Evolutionary conservation across 2,113 vertebrate genomes (phyloP), one percentile per base, ranked within the genome.

Genomic region (Daphoenositta chrysoptera): DNA sequence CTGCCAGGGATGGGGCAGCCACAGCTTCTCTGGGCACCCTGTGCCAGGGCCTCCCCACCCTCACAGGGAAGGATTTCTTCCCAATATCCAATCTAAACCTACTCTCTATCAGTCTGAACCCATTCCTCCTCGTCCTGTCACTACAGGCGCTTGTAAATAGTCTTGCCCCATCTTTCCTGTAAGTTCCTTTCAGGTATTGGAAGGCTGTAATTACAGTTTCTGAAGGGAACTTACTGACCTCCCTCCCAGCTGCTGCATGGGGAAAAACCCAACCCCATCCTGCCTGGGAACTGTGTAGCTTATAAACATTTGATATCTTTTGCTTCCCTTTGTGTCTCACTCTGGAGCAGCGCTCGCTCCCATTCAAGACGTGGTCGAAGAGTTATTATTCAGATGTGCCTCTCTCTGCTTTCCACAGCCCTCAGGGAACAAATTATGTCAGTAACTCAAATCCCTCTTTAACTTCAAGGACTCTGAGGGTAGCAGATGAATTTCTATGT

Each of bases 361-460:
- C 3, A 28, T 71, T 21, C 7, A 24, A 76, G 57, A 24, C 8
- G 13, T 4, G 0, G 60, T 22, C 0, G 1, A 45, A 83, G 83
- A 53, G 65, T 79, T 82, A 17, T 56, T 83, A 92, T 33, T 75
- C 89, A 82, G 83, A 66, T 69, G 18, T 33, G 22, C 50, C n/a
- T 66, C 66, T 84, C 85, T 63, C 73, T 86, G 47, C 1, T 73
- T 80, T 50, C 47, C 69, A 58, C 47, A 68, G 72, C 81, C 96
- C 91, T 89, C 60, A 5, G 93, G 95, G 94, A 95, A 39, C 91
- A 65, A 93, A 94, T 89, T 78, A 78, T 75, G 78, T 47, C 84
- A 65, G 93, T 76, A 91, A 89, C 84, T 89, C 87, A 85, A 79
- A 95, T 83, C 87, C 53, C 91, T 89, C 81, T 89, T 87, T 91